A percentile compares a stretch with the other conserved stretches of the same genome.
These are phyloP conservation scores for Andrena trimmerana DNA, from an alignment of 2,888 invertebrate genomes.

Conservation along the genomic window DNA sequence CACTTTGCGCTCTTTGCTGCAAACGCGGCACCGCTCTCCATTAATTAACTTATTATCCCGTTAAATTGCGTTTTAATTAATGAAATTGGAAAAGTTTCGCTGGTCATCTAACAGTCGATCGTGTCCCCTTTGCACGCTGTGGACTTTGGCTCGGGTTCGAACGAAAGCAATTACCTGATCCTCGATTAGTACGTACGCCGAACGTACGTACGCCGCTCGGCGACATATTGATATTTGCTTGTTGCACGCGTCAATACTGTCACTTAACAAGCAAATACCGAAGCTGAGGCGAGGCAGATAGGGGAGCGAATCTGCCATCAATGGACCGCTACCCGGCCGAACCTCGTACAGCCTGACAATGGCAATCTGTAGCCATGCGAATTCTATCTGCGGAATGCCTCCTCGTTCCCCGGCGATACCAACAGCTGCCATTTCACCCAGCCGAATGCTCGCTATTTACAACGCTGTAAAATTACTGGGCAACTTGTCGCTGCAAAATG, in stretches of 20 bases:
- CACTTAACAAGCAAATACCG: constrained; percentile 77
- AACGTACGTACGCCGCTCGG: constrained; percentile 47
- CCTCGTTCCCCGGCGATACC: constrained; percentile 8
- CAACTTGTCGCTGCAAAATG: neutral
- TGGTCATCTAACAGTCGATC: constrained; percentile 2
- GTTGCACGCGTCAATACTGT: constrained; percentile 74
- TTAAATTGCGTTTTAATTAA: constrained; percentile 40
- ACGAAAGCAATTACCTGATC: constrained; percentile 66
- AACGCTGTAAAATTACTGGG: constrained; percentile 25
- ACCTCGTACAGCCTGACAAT: constrained; percentile 45
- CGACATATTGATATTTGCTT: constrained; percentile 76
- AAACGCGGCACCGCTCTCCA: neutral
- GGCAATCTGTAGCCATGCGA: constrained; percentile 19
- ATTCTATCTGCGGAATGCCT: constrained; percentile 40
- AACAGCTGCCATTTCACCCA: neutral
- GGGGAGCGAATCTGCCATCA: constrained; percentile 54
- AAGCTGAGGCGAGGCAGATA: constrained; percentile 68
- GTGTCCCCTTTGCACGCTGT: neutral
- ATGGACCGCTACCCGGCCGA: constrained; percentile 49
- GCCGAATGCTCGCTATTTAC: neutral
- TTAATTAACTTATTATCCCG: constrained; percentile 24
- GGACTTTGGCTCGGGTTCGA: constrained; percentile 16
- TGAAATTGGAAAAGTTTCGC: constrained; percentile 14
- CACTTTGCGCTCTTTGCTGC: constrained; percentile 11
- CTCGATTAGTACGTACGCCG: constrained; percentile 46